These are phyloP conservation scores for Steinernema khuongi DNA, from an alignment of 1,140 invertebrate species.

Conservation along the genomic window DNA sequence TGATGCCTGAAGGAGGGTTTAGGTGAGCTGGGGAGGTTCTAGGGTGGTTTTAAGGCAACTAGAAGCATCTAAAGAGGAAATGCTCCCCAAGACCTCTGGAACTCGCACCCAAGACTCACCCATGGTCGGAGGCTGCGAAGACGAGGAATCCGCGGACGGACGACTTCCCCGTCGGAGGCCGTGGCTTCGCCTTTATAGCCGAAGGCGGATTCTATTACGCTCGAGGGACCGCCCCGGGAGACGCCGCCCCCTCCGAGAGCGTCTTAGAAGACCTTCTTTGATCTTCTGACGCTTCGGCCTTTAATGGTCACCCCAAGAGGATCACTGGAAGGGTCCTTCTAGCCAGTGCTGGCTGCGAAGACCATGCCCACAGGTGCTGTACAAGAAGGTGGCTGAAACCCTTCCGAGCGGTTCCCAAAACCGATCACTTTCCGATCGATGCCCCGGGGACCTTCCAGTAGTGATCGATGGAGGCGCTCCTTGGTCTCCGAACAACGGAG, in stretches of 20 bases:
- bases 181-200: conserved; percentile 1
- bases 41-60: too few relatives aligned
- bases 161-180: background rate
- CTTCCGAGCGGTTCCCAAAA: too few relatives aligned
- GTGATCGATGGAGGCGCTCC: too few relatives aligned
- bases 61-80: too few relatives aligned
- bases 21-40: background rate
- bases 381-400: too few relatives aligned
- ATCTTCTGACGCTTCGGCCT: background rate
- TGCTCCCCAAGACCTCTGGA: too few relatives aligned
- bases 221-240: background rate
- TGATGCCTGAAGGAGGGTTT: background rate
- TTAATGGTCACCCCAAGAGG: background rate
- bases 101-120: background rate
- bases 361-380: too few relatives aligned
- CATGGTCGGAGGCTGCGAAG: background rate
- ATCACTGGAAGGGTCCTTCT: background rate
- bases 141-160: background rate
- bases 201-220: background rate
- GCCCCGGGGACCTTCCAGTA: too few relatives aligned
- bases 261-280: background rate
- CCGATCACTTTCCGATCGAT: too few relatives aligned
- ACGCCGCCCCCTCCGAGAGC: background rate
- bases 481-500: too few relatives aligned
- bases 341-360: background rate